Base-by-base conservation (phyloP, 2,888 invertebrate species). In the Tenthredo scrophulariae region DNA sequence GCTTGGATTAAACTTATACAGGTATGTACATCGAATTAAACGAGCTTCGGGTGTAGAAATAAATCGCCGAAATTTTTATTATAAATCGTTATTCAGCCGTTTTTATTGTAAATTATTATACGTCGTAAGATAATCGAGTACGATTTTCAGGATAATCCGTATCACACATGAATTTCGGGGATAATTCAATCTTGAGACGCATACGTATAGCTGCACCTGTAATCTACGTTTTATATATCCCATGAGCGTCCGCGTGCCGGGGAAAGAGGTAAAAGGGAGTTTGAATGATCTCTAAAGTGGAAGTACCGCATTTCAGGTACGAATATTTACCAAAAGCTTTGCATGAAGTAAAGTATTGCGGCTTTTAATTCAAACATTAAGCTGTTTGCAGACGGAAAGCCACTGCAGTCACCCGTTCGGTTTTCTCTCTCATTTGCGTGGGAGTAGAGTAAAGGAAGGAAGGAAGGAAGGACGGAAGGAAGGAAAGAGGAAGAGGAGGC, bases 271-370 rank as follows among this genome's bases (percentile, higher is more conserved):
- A 26, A 9, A 62, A 67, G 67, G 1, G 67, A 33, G 33, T 67
- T 33, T 33, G 13, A 67, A 67, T 54, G 54, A 54, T 54, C 54
- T 6, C 18, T 54, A 46, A 13, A 46, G 22, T 26, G 13, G 22
- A 62, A 62, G 67, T 22, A 18, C 70, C 40, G 26, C 26, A 33
- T 46, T 26, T 74, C 54, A 18, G 29, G 9, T 50, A 40, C 37
- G 77, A 77, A 77, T 77, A 77, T 77, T 77, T 77, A 77, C 77
- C 77, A 33, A 29, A 77, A 77, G 77, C 77, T 77, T 77, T 29
- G 43, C 22, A 37, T 22, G 43, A 15, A 29, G 54, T n/a, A 7
- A 13, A 75, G 75, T 22, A 75, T 75, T 22, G 37, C 75, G 75
- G 77, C 18, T 77, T 77, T 50, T 77, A 29, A 77, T 77, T 77